Evolutionary conservation across 2,797 vertebrate species (phyloP), one percentile per base, ranked within the genome.

Genomic region (Poeciliopsis gracilis): DNA sequence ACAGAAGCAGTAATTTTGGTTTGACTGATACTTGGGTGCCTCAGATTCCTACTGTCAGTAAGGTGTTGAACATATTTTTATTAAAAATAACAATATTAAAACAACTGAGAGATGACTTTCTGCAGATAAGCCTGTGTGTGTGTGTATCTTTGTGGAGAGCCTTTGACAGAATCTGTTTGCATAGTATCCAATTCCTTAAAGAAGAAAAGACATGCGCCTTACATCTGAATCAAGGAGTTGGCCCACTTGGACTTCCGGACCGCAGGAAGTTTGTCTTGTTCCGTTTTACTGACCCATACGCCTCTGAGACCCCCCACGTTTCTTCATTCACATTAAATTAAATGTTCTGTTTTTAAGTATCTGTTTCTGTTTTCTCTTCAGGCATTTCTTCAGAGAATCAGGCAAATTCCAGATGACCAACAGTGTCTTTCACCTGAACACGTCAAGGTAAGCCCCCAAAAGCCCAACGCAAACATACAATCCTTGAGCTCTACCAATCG

Each of bases 371-470:
- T 77, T 81, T 66, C 61, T 72, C 81, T 38, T 53, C 84, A 99
- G 98, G 98, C 98, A 0, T 99, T 99, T 94, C 95, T 99, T 90
- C 96, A 97, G 69, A 95, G 98, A 84, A 97, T 99, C 90, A 95
- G 93, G 79, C 98, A 99, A 93, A 98, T 96, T 1, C 93, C 95
- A 82, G 96, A 95, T 0, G 97, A 98, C 88, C 97, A 99, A 87
- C 98, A 97, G 88, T 97, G 97, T 90, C 97, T 99, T 81, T 97
- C 97, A 4, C 96, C 97, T 28, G 98, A 99, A 90, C 97, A 99
- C 4, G 96, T 99, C 81, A 99, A 99, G 98, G 98, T 99, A 91
- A 4, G 82, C 33, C 41, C 38, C 16, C 7, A 8, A 51, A 51
- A 49, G 47, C 7, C 59, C 2, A 43, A 69, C 1, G 5, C 18